Conservation (phyloP, 2,797 vertebrate species). For the Acanthurus tractus region DNA sequence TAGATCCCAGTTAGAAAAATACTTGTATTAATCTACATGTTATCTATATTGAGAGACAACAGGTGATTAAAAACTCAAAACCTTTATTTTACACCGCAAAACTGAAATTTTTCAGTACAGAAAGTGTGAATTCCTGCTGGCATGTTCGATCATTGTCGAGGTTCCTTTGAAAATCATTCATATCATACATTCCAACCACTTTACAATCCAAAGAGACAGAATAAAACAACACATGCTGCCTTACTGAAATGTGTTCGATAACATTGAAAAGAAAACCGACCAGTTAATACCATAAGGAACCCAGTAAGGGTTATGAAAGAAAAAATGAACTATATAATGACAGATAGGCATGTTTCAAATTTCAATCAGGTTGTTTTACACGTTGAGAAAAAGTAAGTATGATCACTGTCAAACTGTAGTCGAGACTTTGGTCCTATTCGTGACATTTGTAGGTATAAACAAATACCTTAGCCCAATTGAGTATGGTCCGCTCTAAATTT, state of each 20-base stretch:
- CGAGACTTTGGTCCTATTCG: slow-evolving; percentile 58
- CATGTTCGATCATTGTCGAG: slow-evolving; percentile 72
- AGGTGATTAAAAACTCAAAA: slow-evolving; percentile 77
- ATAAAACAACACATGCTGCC: slow-evolving; percentile 47
- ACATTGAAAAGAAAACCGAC: slow-evolving; percentile 63
- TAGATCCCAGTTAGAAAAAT: background rate
- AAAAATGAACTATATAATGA: slow-evolving; percentile 61
- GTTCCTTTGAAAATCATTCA: slow-evolving; percentile 70
- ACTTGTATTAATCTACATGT: slow-evolving; percentile 18
- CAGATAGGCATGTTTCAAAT: slow-evolving; percentile 56
- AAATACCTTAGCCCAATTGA: slow-evolving; percentile 68
- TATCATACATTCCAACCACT: slow-evolving; percentile 61
- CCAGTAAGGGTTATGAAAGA: slow-evolving; percentile 42
- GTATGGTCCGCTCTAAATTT: slow-evolving; percentile 79
- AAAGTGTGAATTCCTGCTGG: slow-evolving; percentile 75
- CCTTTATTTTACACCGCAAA: slow-evolving; percentile 83
- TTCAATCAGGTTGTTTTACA: slow-evolving; percentile 65
- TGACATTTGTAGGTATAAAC: slow-evolving; percentile 47
- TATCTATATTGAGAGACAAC: slow-evolving; percentile 73
- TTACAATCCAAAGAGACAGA: slow-evolving; percentile 68
- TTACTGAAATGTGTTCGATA: slow-evolving; percentile 48
- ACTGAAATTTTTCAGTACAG: slow-evolving; percentile 80
- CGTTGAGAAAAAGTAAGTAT: slow-evolving; percentile 23
- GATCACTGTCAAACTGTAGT: slow-evolving; percentile 32
- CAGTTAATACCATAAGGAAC: slow-evolving; percentile 53